Evolutionary conservation across 2,113 vertebrate genomes (phyloP).

Genomic region (Colossoma macropomum): DNA sequence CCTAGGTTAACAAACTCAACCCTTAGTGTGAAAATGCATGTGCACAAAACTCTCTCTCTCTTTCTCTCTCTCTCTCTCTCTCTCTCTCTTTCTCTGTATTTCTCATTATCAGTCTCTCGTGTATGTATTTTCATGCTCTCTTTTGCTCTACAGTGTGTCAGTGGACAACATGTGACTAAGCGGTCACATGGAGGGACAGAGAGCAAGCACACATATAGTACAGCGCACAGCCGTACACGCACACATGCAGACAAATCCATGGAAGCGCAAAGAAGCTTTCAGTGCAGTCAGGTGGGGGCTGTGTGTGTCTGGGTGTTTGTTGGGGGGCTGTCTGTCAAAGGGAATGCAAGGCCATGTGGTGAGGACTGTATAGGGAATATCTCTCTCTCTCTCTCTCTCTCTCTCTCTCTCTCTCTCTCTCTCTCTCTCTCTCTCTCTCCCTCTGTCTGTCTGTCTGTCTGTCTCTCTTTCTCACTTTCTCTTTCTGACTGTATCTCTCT

Average conservation of each 20-base stretch:
- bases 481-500: no score
- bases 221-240: constrained; percentile 6
- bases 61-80: background rate
- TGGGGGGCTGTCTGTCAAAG: background rate
- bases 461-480: no score
- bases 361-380: background rate
- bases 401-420: no score
- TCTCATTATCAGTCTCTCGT: no score
- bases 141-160: constrained; percentile 21
- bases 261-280: constrained; percentile 22
- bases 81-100: background rate
- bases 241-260: constrained; percentile 2
- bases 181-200: constrained; percentile 27
- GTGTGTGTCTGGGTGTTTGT: constrained; percentile 1
- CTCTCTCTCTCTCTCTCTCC: no score
- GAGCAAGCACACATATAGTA: constrained; percentile 14
- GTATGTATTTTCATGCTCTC: background rate
- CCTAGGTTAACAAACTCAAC: background rate
- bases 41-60: background rate
- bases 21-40: background rate
- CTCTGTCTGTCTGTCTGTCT: no score
- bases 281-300: background rate
- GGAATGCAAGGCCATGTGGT: constrained; percentile 11
- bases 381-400: no score
- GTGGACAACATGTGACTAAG: constrained; percentile 39